phyloP scores from a whole-genome alignment of 2,797 vertebrate species.

The Fratercula arctica region DNA sequence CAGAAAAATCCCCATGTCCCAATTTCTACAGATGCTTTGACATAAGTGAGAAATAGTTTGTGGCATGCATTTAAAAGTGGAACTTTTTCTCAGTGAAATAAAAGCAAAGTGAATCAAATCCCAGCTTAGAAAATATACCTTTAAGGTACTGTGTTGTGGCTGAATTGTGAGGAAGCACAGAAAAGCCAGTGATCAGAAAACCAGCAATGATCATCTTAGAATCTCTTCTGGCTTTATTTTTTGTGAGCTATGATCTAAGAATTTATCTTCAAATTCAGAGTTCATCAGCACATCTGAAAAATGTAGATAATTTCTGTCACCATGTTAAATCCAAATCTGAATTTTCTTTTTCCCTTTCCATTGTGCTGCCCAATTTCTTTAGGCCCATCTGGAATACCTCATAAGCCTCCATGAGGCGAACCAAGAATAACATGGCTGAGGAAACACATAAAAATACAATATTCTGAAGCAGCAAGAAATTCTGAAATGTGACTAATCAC shows the following conservation, averaged over 20 bases:
- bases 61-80: neutral
- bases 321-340: neutral
- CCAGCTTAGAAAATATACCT: neutral
- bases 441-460: neutral
- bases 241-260: neutral
- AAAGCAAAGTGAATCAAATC: neutral
- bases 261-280: neutral
- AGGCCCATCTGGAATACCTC: neutral
- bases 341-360: neutral
- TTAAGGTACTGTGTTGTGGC: neutral
- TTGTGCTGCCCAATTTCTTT: neutral
- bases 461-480: neutral
- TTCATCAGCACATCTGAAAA: neutral
- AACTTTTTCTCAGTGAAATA: neutral
- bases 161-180: neutral
- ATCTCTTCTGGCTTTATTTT: neutral
- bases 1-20: neutral
- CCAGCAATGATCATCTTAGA: neutral
- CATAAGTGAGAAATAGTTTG: neutral
- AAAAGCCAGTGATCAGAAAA: neutral
- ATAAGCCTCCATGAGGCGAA: neutral
- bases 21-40: neutral
- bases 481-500: neutral
- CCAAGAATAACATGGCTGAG: conserved; percentile 4
- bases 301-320: neutral